These are phyloP conservation scores for Porites rus DNA, from an alignment of 92 coral and sea anemone genomes.

Conservation along the genomic window DNA sequence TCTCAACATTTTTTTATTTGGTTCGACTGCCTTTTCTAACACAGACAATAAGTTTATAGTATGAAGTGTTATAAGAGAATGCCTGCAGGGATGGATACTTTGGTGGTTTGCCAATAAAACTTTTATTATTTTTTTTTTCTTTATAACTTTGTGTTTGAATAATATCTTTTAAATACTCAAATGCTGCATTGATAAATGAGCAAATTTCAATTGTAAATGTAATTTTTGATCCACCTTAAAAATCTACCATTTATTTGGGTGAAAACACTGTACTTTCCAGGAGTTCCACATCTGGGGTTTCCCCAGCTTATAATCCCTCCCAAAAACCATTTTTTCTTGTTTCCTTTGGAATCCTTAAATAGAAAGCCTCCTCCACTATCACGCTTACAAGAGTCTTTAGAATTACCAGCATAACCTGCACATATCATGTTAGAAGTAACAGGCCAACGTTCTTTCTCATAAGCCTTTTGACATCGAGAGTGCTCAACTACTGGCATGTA, in stretches of 20 bases:
- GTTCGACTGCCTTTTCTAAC: no score
- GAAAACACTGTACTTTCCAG: slow-evolving; percentile 95
- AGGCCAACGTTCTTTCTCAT: slow-evolving; percentile 75
- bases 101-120: neutral
- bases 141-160: no score
- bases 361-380: slow-evolving; percentile 98
- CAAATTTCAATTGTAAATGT: slow-evolving; percentile 12
- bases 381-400: slow-evolving; percentile 80
- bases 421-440: slow-evolving; percentile 96
- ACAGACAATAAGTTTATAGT: no score
- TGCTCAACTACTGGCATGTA: slow-evolving; percentile 81
- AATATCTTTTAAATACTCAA: neutral
- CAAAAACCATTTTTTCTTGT: slow-evolving; percentile 84
- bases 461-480: slow-evolving; percentile 71
- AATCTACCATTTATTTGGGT: slow-evolving; percentile 80
- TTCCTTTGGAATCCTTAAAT: slow-evolving; percentile 69
- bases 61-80: no score
- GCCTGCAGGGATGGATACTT: neutral
- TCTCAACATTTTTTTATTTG: no score
- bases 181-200: neutral
- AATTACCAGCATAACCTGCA: slow-evolving; percentile 75
- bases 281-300: slow-evolving; percentile 83
- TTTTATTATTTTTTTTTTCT: no score
- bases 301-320: slow-evolving; percentile 99
- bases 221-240: slow-evolving; percentile 81